Conservation (phyloP, 2,113 vertebrate species). For the Coregonus clupeaformis region DNA sequence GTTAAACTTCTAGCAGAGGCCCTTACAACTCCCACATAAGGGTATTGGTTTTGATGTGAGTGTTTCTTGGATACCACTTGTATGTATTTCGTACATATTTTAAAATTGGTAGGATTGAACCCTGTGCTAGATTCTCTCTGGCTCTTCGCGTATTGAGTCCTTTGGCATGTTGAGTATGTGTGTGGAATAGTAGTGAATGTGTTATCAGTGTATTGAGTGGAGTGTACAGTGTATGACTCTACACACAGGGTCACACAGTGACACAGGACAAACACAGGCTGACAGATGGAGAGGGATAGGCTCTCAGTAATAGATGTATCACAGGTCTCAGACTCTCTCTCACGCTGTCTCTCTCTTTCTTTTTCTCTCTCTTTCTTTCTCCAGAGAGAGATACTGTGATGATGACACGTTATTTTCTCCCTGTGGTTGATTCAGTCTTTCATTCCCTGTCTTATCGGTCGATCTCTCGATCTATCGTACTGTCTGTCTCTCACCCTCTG, state of each 20-base stretch:
- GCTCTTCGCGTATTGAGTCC: too few relatives aligned
- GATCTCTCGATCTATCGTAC: not conserved
- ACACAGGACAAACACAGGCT: conserved; percentile 46
- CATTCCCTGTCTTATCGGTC: not conserved
- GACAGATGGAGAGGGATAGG: conserved; percentile 47
- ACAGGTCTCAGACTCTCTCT: conserved; percentile 40
- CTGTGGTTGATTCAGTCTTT: not conserved
- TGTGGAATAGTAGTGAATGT: not conserved
- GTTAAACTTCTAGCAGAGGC: too few relatives aligned
- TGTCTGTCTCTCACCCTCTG: conserved; percentile 5
- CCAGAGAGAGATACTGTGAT: not conserved
- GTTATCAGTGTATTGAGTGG: not conserved
- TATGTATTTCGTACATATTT: too few relatives aligned
- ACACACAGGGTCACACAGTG: conserved; percentile 39
- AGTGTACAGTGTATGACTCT: not conserved
- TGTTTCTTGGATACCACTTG: too few relatives aligned
- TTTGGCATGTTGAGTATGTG: too few relatives aligned
- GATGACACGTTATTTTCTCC: not conserved
- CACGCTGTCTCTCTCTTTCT: conserved; percentile 44
- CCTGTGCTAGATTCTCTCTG: too few relatives aligned
- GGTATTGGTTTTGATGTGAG: not conserved
- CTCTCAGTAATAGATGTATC: conserved; percentile 30
- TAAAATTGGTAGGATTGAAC: too few relatives aligned
- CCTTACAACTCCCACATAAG: too few relatives aligned
- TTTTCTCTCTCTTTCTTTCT: not conserved